Conservation (phyloP, 2,113 vertebrate species). For the Marmota flaviventris region DNA sequence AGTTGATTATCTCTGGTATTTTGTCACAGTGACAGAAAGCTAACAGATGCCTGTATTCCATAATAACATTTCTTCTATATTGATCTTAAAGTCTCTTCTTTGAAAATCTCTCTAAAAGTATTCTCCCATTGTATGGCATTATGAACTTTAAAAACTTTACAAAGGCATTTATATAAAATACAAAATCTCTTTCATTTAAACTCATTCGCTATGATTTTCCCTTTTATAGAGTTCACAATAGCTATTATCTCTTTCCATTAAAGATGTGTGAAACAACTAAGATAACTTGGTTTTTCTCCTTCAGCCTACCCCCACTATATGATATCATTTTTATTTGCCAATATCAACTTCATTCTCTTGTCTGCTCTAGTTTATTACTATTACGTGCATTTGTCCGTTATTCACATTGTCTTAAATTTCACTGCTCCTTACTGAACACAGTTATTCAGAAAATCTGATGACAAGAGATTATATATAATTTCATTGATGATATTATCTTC, state of each 20-base stretch:
- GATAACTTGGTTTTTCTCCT: background rate
- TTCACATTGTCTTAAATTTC: background rate
- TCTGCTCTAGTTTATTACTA: background rate
- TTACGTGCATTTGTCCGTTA: background rate
- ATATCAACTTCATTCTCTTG: background rate
- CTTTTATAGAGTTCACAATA: background rate
- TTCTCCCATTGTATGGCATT: background rate
- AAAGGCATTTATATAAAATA: background rate
- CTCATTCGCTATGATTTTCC: background rate
- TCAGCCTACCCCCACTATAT: background rate
- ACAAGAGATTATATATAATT: background rate
- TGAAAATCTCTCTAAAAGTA: background rate
- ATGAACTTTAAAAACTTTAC: background rate
- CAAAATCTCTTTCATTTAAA: background rate
- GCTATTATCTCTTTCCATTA: background rate
- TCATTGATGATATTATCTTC: background rate
- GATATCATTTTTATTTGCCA: background rate
- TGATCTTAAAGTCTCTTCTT: background rate
- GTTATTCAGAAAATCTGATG: background rate
- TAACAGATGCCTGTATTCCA: background rate
- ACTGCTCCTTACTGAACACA: background rate
- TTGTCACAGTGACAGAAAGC: background rate
- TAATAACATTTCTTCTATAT: background rate
- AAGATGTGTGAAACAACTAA: background rate
- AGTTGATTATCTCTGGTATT: background rate